Evolutionary conservation across 2,113 vertebrate species (phyloP).

Genomic region (Halichoeres trimaculatus): DNA sequence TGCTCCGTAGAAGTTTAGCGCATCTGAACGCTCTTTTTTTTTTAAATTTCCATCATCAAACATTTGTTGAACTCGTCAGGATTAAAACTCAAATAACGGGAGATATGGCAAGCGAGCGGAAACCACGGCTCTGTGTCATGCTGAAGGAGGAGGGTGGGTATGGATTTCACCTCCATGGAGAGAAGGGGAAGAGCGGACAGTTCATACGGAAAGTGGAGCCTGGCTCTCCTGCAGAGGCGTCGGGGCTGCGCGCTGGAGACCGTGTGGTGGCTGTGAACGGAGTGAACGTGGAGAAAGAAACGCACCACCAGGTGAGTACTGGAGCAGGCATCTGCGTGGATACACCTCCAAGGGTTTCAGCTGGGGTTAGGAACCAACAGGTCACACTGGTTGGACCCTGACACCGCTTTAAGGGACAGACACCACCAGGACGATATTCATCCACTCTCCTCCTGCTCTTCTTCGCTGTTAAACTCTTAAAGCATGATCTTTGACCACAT

Average conservation of each 20-base stretch:
- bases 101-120: conserved; percentile 88
- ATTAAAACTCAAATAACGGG: background rate
- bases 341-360: background rate
- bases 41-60: background rate
- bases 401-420: conserved; percentile 1
- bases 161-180: conserved; percentile 96
- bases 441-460: background rate
- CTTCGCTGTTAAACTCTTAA: background rate
- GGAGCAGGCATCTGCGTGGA: background rate
- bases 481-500: background rate
- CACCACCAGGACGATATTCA: background rate
- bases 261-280: conserved; percentile 94
- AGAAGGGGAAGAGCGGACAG: conserved; percentile 94
- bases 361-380: conserved; percentile 7
- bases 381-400: conserved; percentile 18
- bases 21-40: conserved; percentile 43
- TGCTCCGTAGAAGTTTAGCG: conserved; percentile 53
- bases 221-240: conserved; percentile 90
- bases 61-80: conserved; percentile 36
- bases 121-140: conserved; percentile 92
- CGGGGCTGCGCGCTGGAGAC: conserved; percentile 91
- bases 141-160: conserved; percentile 88
- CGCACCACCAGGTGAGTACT: conserved; percentile 90
- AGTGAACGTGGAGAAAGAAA: conserved; percentile 92
- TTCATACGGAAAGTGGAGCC: conserved; percentile 95